phyloP scores from a whole-genome alignment of 2,888 invertebrate species.

The Cetonia aurata region DNA sequence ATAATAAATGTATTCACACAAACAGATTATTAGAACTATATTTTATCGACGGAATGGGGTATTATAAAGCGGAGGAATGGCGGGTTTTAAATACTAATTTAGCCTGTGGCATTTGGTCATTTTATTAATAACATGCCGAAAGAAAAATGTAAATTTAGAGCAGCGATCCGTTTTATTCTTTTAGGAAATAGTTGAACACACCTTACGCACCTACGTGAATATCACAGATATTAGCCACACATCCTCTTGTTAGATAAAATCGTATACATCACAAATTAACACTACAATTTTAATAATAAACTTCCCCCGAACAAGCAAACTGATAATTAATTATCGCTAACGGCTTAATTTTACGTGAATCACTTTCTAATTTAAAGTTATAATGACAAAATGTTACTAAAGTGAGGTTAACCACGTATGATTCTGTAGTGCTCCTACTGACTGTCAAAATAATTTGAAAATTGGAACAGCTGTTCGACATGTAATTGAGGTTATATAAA shows the following conservation, averaged over 20 bases:
- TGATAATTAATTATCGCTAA: no score
- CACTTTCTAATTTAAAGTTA: no score
- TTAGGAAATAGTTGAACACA: constrained; percentile 28
- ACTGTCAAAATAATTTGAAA: no score
- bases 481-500: no score
- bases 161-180: neutral
- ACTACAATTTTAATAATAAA: no score
- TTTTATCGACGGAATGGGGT: neutral
- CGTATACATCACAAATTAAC: no score
- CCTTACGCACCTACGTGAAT: constrained; percentile 6
- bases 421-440: no score
- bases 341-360: no score
- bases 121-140: constrained; percentile 1
- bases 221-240: constrained; percentile 23
- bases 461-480: no score
- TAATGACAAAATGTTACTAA: no score
- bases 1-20: constrained; percentile 37
- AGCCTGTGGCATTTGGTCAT: neutral
- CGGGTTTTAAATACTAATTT: neutral
- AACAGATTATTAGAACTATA: constrained; percentile 24
- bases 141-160: neutral
- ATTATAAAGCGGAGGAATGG: neutral
- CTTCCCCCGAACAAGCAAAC: no score
- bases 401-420: no score
- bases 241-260: neutral